Conservation (phyloP, 2,888 invertebrate species). For the Deroplatys truncata region DNA sequence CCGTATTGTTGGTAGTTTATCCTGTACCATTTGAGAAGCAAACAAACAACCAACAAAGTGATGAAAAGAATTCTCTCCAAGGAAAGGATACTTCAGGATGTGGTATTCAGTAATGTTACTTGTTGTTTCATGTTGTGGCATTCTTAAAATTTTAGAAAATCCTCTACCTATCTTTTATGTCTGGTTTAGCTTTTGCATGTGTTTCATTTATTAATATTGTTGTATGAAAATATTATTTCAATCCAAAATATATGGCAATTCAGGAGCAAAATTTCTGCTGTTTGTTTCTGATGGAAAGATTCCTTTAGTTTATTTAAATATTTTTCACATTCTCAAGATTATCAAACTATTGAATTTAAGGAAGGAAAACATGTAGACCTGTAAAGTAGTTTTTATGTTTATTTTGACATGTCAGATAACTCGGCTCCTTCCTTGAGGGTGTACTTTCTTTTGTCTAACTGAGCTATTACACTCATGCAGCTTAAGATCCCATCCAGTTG, state of each 20-base stretch:
- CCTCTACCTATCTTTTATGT: background rate
- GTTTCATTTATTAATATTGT: background rate
- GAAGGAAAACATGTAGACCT: background rate
- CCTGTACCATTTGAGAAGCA: conserved; percentile 37
- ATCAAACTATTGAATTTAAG: background rate
- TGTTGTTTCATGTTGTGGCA: background rate
- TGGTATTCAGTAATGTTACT: conserved; percentile 3
- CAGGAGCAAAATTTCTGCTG: background rate
- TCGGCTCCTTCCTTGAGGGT: background rate
- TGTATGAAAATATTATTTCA: background rate
- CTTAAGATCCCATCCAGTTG: background rate
- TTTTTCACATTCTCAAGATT: background rate
- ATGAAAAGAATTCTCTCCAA: background rate
- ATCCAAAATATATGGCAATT: background rate
- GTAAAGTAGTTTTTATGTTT: background rate
- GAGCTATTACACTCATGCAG: background rate
- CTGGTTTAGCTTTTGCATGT: background rate
- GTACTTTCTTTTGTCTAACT: background rate
- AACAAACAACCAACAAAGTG: background rate
- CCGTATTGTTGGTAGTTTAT: conserved; percentile 19
- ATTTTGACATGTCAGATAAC: background rate
- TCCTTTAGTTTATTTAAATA: background rate
- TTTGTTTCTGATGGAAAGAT: background rate
- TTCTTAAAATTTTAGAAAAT: background rate
- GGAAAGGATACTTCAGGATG: conserved; percentile 3